Conservation (phyloP, 30 jellyfish, hydroid and myxozoan species). For the Aurelia sp. region DNA sequence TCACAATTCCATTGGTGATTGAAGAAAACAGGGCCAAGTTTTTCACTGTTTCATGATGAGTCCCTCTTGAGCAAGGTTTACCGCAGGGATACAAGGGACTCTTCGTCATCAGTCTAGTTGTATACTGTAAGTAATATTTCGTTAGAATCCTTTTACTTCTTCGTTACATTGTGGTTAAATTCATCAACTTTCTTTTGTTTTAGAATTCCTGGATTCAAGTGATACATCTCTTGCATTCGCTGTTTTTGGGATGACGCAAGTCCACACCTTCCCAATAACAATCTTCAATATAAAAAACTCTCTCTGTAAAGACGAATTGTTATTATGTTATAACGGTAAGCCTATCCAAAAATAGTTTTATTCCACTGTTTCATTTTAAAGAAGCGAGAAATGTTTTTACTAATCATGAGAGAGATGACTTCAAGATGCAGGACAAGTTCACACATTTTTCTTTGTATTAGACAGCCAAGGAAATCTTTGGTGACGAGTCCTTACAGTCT, state of each 20-base stretch:
- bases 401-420: too few species aligned
- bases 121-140: too few species aligned
- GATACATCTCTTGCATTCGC: constrained; percentile 95
- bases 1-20: too few species aligned
- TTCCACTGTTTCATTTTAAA: neutral
- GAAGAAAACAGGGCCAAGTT: too few species aligned
- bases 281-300: constrained; percentile 68
- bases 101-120: too few species aligned
- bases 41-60: too few species aligned
- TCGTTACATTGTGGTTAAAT: neutral
- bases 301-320: constrained; percentile 68
- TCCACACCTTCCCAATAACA: constrained; percentile 90
- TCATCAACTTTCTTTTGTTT: neutral
- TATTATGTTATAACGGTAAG: constrained; percentile 92
- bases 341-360: too few species aligned
- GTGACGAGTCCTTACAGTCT: too few species aligned
- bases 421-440: too few species aligned
- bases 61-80: too few species aligned
- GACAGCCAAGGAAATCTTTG: neutral
- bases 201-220: constrained; percentile 92
- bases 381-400: neutral
- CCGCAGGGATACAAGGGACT: too few species aligned
- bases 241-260: constrained; percentile 90
- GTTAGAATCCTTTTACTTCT: neutral
- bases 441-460: too few species aligned